Conservation (phyloP, 2,113 vertebrate genomes). For the Poeciliopsis turrubarensis region DNA sequence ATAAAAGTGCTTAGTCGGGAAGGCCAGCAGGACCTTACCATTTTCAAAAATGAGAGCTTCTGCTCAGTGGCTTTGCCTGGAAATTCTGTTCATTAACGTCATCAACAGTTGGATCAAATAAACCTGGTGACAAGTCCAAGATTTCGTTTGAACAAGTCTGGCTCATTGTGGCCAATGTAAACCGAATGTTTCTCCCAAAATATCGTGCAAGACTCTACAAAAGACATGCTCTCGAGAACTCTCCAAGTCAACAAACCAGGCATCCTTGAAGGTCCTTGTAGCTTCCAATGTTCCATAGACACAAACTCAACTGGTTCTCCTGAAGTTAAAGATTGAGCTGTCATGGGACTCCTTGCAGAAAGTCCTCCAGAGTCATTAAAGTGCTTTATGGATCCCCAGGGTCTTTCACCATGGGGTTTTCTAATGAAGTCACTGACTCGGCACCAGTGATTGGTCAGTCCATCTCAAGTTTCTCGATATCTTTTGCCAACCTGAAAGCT, state of each 20-base stretch:
- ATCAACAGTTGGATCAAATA: no score
- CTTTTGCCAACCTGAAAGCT: background rate
- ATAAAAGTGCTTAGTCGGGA: background rate
- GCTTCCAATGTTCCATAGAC: background rate
- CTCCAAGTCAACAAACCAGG: background rate
- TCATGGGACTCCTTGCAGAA: background rate
- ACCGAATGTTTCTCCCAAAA: no score
- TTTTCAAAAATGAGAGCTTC: no score
- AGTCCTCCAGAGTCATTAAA: no score
- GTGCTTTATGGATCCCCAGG: background rate
- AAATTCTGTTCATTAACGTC: background rate
- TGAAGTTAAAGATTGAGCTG: background rate
- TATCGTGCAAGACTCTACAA: background rate
- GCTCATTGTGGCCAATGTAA: background rate
- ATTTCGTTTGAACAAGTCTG: no score
- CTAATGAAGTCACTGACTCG: background rate
- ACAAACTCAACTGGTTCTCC: background rate
- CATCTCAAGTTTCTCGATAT: background rate
- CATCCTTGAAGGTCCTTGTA: no score
- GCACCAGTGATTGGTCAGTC: background rate
- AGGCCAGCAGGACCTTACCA: background rate
- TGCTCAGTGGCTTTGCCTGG: background rate
- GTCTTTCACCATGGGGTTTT: background rate
- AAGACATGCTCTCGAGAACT: background rate
- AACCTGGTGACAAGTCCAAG: no score